Evolutionary conservation across 2,113 vertebrate species (phyloP).

Genomic region (Muntiacus reevesi): DNA sequence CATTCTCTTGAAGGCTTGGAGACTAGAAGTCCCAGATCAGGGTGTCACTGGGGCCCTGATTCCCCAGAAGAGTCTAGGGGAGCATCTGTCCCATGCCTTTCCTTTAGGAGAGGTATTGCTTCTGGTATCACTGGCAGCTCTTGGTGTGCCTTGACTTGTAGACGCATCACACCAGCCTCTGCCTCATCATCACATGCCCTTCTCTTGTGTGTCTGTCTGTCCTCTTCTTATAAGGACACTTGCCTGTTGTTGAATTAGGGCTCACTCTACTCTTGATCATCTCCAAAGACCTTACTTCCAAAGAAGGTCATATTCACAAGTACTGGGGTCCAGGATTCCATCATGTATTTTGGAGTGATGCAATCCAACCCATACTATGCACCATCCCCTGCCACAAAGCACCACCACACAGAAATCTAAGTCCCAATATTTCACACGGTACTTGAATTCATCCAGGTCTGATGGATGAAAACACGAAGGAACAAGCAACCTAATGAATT

Average conservation of each 20-base stretch:
- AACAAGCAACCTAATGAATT: neutral
- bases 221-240: neutral
- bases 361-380: fast-evolving
- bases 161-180: neutral
- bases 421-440: neutral
- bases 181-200: neutral
- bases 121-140: neutral
- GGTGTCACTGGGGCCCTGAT: neutral
- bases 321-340: neutral
- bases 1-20: neutral
- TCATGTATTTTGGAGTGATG: neutral
- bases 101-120: neutral
- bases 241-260: neutral
- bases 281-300: neutral
- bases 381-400: neutral
- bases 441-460: neutral
- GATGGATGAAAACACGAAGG: neutral
- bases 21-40: neutral
- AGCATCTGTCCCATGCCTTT: neutral
- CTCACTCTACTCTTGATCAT: neutral
- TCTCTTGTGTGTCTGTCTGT: neutral
- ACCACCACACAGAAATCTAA: too few species aligned
- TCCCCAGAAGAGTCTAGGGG: neutral
- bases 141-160: fast-evolving
- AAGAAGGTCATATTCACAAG: neutral